These are phyloP conservation scores for Vollenhovia emeryi DNA, from an alignment of 1,140 invertebrate species.

Conservation along the genomic window DNA sequence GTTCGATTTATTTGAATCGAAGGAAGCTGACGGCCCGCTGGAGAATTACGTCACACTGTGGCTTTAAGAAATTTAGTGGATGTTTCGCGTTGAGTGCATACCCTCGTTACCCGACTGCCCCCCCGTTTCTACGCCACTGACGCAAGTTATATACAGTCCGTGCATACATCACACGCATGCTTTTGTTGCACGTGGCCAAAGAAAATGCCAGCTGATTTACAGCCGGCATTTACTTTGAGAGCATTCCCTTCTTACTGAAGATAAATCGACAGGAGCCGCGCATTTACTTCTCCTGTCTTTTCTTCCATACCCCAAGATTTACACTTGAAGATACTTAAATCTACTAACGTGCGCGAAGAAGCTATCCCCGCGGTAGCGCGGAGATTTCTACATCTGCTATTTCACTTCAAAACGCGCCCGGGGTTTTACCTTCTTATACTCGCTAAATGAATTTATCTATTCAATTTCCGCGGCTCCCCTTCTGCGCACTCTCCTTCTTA, in stretches of 20 bases:
- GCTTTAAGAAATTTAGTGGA: slow-evolving; percentile 60
- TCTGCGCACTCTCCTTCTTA: neutral
- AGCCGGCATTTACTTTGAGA: slow-evolving; percentile 65
- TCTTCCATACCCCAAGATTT: slow-evolving; percentile 52
- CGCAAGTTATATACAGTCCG: slow-evolving; percentile 44
- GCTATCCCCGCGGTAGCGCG: slow-evolving; percentile 14
- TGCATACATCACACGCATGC: slow-evolving; percentile 62
- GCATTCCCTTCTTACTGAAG: slow-evolving; percentile 64
- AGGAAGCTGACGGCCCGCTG: slow-evolving; percentile 23
- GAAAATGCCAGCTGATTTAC: slow-evolving; percentile 74
- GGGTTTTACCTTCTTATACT: slow-evolving; percentile 5
- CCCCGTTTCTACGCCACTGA: slow-evolving; percentile 26
- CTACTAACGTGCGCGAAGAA: slow-evolving; percentile 15
- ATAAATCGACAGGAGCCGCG: slow-evolving; percentile 71
- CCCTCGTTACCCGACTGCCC: slow-evolving; percentile 34
- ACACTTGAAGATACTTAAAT: slow-evolving; percentile 62
- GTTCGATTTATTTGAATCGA: slow-evolving; percentile 56
- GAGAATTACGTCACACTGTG: slow-evolving; percentile 52
- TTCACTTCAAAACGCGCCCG: slow-evolving; percentile 4
- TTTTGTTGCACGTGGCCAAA: slow-evolving; percentile 65
- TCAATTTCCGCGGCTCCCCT: slow-evolving; percentile 14
- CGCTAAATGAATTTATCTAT: slow-evolving; percentile 45
- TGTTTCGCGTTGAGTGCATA: slow-evolving; percentile 49
- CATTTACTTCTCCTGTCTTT: slow-evolving; percentile 59
- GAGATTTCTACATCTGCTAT: slow-evolving; percentile 45